Evolutionary conservation across 2,888 invertebrate genomes (phyloP).

Genomic region (Rhyacophila evoluta): DNA sequence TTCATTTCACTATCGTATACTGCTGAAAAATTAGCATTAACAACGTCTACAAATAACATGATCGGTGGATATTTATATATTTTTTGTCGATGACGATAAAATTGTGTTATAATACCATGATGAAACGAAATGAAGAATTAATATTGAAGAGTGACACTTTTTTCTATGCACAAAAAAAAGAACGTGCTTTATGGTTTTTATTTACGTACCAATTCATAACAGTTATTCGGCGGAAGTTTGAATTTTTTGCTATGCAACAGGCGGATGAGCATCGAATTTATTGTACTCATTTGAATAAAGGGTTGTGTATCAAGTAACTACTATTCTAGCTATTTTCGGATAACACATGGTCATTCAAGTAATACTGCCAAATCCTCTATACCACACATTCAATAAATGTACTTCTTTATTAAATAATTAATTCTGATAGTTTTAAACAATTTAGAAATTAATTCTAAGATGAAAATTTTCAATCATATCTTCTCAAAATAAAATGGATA

Average conservation of each 20-base stretch:
- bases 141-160: too few relatives aligned
- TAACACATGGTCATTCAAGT: slow-evolving; percentile 11
- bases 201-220: slow-evolving; percentile 43
- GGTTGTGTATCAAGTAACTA: slow-evolving; percentile 40
- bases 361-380: neutral
- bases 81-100: too few relatives aligned
- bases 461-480: too few relatives aligned
- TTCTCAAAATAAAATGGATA: too few relatives aligned
- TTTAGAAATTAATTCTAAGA: too few relatives aligned
- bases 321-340: slow-evolving; percentile 29
- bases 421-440: too few relatives aligned
- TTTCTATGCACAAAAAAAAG: neutral
- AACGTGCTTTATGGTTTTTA: slow-evolving; percentile 7
- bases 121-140: neutral
- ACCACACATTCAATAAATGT: neutral
- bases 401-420: too few relatives aligned
- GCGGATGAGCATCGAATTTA: slow-evolving; percentile 47
- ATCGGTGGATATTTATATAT: too few relatives aligned
- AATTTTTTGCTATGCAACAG: slow-evolving; percentile 36
- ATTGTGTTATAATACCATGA: too few relatives aligned
- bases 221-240: slow-evolving; percentile 29
- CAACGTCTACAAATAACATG: too few relatives aligned
- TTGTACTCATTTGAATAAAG: slow-evolving; percentile 50
- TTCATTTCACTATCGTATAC: too few relatives aligned
- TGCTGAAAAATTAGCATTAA: too few relatives aligned